Conservation (phyloP, 2,113 vertebrate species). For the Percina caprodes region DNA sequence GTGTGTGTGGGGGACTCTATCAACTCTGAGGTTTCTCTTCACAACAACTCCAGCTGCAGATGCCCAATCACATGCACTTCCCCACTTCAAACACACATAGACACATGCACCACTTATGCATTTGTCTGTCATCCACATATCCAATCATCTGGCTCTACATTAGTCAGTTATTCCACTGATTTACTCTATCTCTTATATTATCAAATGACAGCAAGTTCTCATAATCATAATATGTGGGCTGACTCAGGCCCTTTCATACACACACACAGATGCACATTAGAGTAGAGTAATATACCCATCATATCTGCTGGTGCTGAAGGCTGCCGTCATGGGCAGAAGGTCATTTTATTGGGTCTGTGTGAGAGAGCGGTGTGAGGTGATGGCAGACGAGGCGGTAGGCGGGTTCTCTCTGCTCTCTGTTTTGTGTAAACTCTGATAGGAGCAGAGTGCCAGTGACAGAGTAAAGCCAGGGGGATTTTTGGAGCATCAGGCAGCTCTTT, state of each 20-base stretch:
- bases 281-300: conserved; percentile 55
- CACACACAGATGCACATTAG: conserved; percentile 27
- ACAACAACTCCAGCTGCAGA: conserved; percentile 13
- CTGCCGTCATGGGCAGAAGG: conserved; percentile 72
- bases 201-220: conserved; percentile 59
- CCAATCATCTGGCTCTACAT: conserved; percentile 44
- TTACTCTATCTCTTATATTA: conserved; percentile 54
- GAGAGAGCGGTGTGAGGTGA: conserved; percentile 51
- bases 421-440: conserved; percentile 54
- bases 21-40: conserved; percentile 11
- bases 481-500: conserved; percentile 10
- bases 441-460: conserved; percentile 51
- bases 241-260: conserved; percentile 13
- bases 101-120: conserved; percentile 4
- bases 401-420: conserved; percentile 45
- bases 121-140: conserved; percentile 56
- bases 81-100: not conserved
- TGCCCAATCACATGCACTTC: conserved; percentile 3
- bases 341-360: conserved; percentile 54
- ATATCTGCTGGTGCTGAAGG: conserved; percentile 74
- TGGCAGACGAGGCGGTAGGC: conserved; percentile 60
- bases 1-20: not conserved
- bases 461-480: conserved; percentile 44
- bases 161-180: conserved; percentile 42
- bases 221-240: conserved; percentile 53